Evolutionary conservation across 2,113 vertebrate genomes (phyloP), one percentile per base, ranked within the genome.

Genomic region (Zapus hudsonius): DNA sequence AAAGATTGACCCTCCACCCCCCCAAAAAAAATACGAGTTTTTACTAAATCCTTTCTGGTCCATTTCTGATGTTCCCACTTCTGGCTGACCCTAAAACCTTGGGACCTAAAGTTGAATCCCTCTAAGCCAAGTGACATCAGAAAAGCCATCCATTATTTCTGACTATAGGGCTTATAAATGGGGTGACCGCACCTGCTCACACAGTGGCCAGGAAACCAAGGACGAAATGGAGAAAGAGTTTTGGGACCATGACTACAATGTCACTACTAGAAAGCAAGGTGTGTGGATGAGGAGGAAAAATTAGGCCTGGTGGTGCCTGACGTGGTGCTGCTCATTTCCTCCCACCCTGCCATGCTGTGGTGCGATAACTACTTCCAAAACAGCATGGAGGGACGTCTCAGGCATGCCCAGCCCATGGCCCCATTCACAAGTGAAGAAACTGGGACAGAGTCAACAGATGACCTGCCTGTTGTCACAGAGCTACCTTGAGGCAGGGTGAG

Each of bases 381-480:
- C 11, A 10, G 44, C 1, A 22, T 4, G 0, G 47, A 36, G 64
- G 78, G 64, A 44, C n/a, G 92, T 52, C 66, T 59, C 31, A 0
- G 79, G 78, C 67, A 9, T 16, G 85, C 66, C 83, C 44, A 29
- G 90, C 87, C 78, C 1, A 52, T 74, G 87, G 84, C 90, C 74
- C 93, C 66, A 67, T 63, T 96, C 69, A 72, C 91, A 91, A 89
- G 74, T 89, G 95, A 91, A 89, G 91, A 96, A 95, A 94, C 52
- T 73, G 84, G 95, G 94, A 61, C 92, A 82, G 59, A 75, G 92
- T 87, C 92, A 84, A 74, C 95, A 90, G 76, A 79, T 84, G 90
- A 88, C 74, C 82, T 63, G 91, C 87, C 96, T 80, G 85, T 78
- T 33, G 96, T 90, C 83, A 82, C 87, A 66, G 23, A 59, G 84